Base-by-base conservation (phyloP, 2,888 invertebrate genomes). In the Exephanes ischioxanthus region DNA sequence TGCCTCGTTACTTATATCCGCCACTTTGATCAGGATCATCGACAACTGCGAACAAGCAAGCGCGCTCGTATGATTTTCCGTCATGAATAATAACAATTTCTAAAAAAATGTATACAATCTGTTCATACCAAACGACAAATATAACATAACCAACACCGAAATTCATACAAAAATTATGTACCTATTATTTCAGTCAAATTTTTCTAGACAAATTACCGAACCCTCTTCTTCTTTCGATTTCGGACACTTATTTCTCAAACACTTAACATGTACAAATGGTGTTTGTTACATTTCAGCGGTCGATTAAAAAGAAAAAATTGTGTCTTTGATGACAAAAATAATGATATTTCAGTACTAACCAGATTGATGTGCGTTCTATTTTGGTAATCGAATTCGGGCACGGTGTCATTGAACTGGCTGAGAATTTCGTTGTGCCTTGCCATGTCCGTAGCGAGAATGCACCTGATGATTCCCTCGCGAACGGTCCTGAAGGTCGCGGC, bases 1-100 rank as follows among this genome's bases (percentile, higher is more conserved):
- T 0, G 97, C 97, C 94, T 97, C 97, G 93, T 97, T 97, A 83
- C 97, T 97, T 91, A 97, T 97, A 93, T 97, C 97, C 37, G 97
- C 97, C 83, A 97, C 97, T 95, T 97, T 97, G 91, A 97, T 97
- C 89, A 97, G 95, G 87, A 97, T 96, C 97, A 97, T 97, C 90
- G 96, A 96, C 70, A 97, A 94, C 97, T 97, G 91, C 16, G 92
- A 91, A 83, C 79, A 48, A 86, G 55, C 26, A 16, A 19, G 9
- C 14, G 9, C 14, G 6, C 5, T n/a, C 7, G 51, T 19, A 6
- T 16, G 51, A 16, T 30, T 73, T 30, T 30, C 11, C 3, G 51
- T 55, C 22, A 22, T 11, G 5, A 48, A 53, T 16, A 53, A 41
- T 41, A 41, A 41, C 11, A 11, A 41, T 11, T 41, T 41, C 0